Percentiles rank a stretch among this genome's conserved stretches.
phyloP scores from a whole-genome alignment of 2,113 vertebrate species.

The Cyanistes caeruleus region DNA sequence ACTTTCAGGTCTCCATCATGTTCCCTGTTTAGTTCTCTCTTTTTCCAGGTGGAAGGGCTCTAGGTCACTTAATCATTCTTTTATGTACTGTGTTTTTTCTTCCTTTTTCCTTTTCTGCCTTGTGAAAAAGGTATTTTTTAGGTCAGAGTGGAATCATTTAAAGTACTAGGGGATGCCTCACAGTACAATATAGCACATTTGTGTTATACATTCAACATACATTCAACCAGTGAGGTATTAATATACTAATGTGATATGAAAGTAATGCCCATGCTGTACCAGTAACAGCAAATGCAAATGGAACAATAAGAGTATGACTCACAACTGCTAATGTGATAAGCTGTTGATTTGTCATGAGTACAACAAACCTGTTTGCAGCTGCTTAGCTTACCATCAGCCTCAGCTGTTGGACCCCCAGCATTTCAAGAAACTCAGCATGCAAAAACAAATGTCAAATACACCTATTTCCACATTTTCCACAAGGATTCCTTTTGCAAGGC shows the following conservation, averaged over 20 bases:
- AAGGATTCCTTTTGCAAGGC: background rate
- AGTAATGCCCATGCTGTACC: background rate
- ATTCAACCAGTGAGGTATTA: background rate
- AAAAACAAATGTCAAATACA: background rate
- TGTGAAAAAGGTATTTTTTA: background rate
- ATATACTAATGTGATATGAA: background rate
- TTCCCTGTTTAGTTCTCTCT: background rate
- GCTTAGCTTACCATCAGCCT: background rate
- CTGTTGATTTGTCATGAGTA: slow-evolving; percentile 1
- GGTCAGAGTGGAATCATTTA: background rate
- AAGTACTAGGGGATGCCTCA: background rate
- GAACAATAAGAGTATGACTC: background rate
- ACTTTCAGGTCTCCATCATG: background rate
- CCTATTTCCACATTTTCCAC: background rate
- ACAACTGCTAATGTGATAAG: background rate
- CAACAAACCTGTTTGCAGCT: slow-evolving; percentile 13
- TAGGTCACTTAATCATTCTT: background rate
- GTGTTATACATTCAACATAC: too few species aligned
- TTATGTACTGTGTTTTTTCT: background rate
- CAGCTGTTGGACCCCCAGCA: background rate
- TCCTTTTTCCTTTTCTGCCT: background rate
- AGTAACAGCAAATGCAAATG: background rate
- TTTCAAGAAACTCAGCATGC: background rate
- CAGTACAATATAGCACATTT: background rate
- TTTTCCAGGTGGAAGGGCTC: background rate